phyloP scores from a whole-genome alignment of 2,113 vertebrate species.

The Eulemur rufifrons region DNA sequence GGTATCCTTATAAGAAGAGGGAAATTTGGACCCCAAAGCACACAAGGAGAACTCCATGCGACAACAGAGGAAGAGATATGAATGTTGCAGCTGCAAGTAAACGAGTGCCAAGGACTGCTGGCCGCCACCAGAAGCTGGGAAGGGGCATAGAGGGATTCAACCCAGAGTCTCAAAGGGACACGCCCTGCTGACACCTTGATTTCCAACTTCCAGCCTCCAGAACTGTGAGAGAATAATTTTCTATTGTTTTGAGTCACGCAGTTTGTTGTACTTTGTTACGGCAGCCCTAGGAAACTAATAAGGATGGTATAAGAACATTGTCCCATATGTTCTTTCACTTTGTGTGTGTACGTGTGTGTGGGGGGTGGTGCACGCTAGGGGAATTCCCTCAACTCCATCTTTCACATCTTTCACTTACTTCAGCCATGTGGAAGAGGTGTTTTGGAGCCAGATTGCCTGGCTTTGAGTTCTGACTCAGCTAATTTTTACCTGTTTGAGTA shows the following conservation, averaged over 20 bases:
- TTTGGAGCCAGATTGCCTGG: background rate
- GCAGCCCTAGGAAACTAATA: background rate
- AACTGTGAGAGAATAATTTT: background rate
- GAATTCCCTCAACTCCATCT: background rate
- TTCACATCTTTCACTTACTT: background rate
- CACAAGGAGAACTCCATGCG: background rate
- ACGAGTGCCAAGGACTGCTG: fast-evolving
- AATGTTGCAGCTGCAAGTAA: background rate
- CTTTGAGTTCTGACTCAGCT: background rate
- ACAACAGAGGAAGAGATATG: background rate
- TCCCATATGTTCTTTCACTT: background rate
- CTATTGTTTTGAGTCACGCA: background rate
- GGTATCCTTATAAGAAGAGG: background rate
- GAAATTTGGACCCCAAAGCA: background rate
- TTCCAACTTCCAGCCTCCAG: background rate
- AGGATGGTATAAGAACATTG: background rate
- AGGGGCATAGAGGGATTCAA: background rate
- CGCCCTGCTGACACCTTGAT: background rate
- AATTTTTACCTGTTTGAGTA: background rate
- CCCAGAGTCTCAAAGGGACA: background rate
- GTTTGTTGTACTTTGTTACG: background rate
- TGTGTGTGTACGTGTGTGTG: background rate
- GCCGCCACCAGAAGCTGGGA: background rate
- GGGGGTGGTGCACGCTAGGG: background rate
- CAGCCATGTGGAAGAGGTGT: background rate